phyloP scores from a whole-genome alignment of 35 echinoderm and acorn worm species.

The Diadema setosum region DNA sequence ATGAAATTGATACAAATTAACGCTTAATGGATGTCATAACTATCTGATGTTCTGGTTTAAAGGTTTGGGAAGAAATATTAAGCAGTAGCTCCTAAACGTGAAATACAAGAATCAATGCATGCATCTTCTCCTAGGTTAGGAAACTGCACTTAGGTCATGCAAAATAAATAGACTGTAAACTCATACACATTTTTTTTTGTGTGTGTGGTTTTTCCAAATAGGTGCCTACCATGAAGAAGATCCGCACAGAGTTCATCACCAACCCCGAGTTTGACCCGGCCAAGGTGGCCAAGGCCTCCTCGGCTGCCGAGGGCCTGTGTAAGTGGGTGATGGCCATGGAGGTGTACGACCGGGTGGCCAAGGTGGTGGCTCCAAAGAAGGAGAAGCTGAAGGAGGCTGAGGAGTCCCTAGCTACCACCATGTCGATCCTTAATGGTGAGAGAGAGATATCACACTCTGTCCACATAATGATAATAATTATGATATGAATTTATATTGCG shows the following conservation, averaged over 20 bases:
- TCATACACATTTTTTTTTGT: neutral
- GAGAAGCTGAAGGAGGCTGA: slow-evolving; percentile 94
- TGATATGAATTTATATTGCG: too few relatives aligned
- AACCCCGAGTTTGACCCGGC: slow-evolving; percentile 95
- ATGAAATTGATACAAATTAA: too few relatives aligned
- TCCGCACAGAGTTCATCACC: slow-evolving; percentile 74
- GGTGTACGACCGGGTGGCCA: slow-evolving; percentile 96
- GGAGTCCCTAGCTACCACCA: slow-evolving; percentile 69
- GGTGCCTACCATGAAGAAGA: slow-evolving; percentile 92
- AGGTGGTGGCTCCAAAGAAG: slow-evolving; percentile 98
- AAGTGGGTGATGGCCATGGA: slow-evolving; percentile 94
- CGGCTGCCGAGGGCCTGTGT: slow-evolving; percentile 86
- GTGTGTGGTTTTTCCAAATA: neutral
- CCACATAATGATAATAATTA: neutral
- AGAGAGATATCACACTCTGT: neutral
- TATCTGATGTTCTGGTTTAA: too few relatives aligned
- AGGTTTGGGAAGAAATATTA: too few relatives aligned
- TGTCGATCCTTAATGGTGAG: slow-evolving; percentile 93
- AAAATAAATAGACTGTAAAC: too few relatives aligned
- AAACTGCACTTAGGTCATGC: too few relatives aligned
- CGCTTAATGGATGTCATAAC: too few relatives aligned
- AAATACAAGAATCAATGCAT: too few relatives aligned
- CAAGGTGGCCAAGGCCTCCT: slow-evolving; percentile 96
- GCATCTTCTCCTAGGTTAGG: too few relatives aligned
- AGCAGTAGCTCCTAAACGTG: too few relatives aligned